phyloP scores from a whole-genome alignment of 2,113 vertebrate species.

The Aptenodytes patagonicus region DNA sequence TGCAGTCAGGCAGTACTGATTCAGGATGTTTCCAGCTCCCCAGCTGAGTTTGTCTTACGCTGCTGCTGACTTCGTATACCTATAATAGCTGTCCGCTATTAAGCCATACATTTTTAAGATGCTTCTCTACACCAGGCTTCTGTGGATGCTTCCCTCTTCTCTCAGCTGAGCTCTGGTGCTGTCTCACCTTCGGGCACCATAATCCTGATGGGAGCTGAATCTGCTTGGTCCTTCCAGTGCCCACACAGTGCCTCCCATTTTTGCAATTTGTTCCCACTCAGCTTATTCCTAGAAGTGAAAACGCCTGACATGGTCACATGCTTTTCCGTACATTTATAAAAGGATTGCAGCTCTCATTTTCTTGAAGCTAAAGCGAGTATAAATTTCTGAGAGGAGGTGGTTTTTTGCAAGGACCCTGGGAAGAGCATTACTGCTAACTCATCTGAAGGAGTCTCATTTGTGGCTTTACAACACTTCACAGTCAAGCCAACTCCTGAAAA shows the following conservation, averaged over 20 bases:
- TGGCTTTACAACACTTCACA: background rate
- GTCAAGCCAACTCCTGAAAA: background rate
- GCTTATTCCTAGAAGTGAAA: background rate
- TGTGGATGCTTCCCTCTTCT: background rate
- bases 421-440: background rate
- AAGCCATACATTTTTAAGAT: background rate
- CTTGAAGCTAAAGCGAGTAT: background rate
- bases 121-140: background rate
- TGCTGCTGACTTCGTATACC: background rate
- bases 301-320: background rate
- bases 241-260: background rate
- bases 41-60: background rate
- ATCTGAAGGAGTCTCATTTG: background rate
- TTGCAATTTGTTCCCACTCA: background rate
- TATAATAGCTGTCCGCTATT: background rate
- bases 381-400: background rate
- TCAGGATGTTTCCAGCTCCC: background rate
- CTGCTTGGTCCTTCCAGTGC: no score
- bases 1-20: background rate
- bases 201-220: no score
- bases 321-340: background rate
- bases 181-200: accelerated
- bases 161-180: background rate
- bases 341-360: background rate
- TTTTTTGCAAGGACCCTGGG: background rate